Percentiles rank a stretch among this genome's conserved stretches.
These are phyloP conservation scores for Pseudorhombus dupliciocellatus DNA, from an alignment of 2,113 vertebrate species.

Conservation along the genomic window DNA sequence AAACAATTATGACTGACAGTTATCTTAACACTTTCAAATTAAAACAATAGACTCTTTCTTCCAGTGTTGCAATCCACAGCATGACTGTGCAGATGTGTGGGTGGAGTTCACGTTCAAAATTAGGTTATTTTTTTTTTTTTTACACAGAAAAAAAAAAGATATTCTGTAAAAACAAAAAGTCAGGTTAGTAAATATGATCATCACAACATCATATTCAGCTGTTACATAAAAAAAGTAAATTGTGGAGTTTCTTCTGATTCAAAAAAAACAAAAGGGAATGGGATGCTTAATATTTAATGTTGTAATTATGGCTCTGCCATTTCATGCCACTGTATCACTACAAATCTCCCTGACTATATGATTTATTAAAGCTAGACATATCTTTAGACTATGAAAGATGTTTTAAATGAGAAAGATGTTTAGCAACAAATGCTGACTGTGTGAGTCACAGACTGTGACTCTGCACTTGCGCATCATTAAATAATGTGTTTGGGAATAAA, in stretches of 20 bases:
- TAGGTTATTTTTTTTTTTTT: too few species aligned
- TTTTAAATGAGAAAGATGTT: slow-evolving; percentile 11
- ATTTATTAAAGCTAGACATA: slow-evolving; percentile 29
- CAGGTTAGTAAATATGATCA: neutral
- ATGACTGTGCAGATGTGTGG: neutral
- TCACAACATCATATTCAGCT: neutral
- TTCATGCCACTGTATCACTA: slow-evolving; percentile 34
- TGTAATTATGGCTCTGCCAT: slow-evolving; percentile 40
- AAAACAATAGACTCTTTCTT: neutral
- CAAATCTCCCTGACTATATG: slow-evolving; percentile 9
- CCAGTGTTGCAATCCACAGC: neutral
- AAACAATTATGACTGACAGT: slow-evolving; percentile 17
- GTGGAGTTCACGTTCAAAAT: neutral
- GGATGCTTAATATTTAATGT: slow-evolving; percentile 50
- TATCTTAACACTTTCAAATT: slow-evolving; percentile 10
- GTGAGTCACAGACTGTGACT: slow-evolving; percentile 3
- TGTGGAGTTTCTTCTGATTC: neutral
- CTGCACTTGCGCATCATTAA: slow-evolving; percentile 11
- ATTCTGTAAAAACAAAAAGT: neutral
- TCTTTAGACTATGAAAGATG: slow-evolving; percentile 6
- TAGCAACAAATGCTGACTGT: neutral
- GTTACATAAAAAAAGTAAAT: slow-evolving; percentile 10
- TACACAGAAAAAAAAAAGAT: neutral
- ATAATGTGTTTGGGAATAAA: slow-evolving; percentile 22
- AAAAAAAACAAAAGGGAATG: neutral